Base-by-base conservation (phyloP, 2,888 invertebrate species). In the Phragmatobia fuliginosa region DNA sequence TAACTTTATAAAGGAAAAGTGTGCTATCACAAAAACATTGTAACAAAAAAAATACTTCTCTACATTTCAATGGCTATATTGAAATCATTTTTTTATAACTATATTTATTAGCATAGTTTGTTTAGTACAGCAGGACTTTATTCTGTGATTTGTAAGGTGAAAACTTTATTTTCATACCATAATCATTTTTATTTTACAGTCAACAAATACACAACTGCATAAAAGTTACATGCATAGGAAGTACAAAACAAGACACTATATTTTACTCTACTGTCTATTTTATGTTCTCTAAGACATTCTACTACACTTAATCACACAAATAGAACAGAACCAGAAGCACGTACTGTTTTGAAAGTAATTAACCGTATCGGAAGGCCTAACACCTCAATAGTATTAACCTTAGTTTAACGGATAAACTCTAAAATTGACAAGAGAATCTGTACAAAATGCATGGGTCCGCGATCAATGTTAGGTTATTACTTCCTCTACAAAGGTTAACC, bases 401-500 rank as follows among this genome's bases (percentile, higher is more conserved):
- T n/a, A 49, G 45, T 49, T 49, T 49, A n/a, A 49, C 8, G n/a
- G 21, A n/a, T n/a, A 7, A 49, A 10, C 33, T 60, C 33, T 33
- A 1, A 59, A 59, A 33, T n/a, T n/a, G 33, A 36, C 33, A 33
- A 21, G n/a, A n/a, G 11, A 33, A 60, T 10, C 33, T 52, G 7
- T n/a, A 36, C 64, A 41, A 8, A 41, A n/a, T 32, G n/a, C 31
- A 18, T 66, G 66, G 64, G 75, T 25, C 10, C 21, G 8, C 38
- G 38, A 66, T 66, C 62, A 71, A 69, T 68, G 59, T 38, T 56
- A 81, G 66, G 68, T 52, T n/a, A 68, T 45, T 62, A 76, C 77
- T 81, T 75, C 77, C 74, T 71, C 69, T 45, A 63, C 70, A 72
- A 79, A 77, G 69, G 32, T 67, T 41, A 73, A 65, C 60, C 59